These are phyloP conservation scores for Larimichthys polyactis DNA, from an alignment of 2,113 vertebrate genomes.

Conservation along the genomic window DNA sequence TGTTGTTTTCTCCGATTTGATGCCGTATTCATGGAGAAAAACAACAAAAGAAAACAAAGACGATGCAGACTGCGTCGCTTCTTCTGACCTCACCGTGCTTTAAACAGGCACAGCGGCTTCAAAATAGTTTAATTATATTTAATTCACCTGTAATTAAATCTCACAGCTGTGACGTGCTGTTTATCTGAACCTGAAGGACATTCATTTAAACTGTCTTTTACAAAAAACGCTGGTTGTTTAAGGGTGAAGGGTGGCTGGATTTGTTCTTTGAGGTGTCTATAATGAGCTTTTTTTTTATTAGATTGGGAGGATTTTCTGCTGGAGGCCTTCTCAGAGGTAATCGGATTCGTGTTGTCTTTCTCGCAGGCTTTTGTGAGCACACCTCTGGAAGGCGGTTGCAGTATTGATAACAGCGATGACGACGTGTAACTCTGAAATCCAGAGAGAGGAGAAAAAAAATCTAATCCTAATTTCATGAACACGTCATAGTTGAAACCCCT, in stretches of 20 bases:
- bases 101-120: background rate
- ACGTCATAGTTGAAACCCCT: background rate
- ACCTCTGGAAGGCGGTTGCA: slow-evolving; percentile 25
- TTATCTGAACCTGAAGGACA: slow-evolving; percentile 1
- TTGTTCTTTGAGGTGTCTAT: slow-evolving; percentile 33
- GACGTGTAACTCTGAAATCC: slow-evolving; percentile 2
- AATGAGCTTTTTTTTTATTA: slow-evolving; percentile 54
- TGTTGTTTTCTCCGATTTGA: slow-evolving; percentile 20
- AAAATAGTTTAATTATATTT: slow-evolving; percentile 25
- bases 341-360: slow-evolving; percentile 59
- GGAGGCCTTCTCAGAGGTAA: slow-evolving; percentile 55
- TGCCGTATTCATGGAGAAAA: background rate
- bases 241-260: background rate
- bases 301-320: slow-evolving; percentile 55
- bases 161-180: slow-evolving; percentile 28
- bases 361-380: slow-evolving; percentile 38
- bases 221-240: slow-evolving; percentile 8
- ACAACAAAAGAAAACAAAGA: slow-evolving; percentile 9
- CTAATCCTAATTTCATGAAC: slow-evolving; percentile 11
- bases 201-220: slow-evolving; percentile 16
- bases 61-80: background rate
- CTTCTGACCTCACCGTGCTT: slow-evolving; percentile 1
- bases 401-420: slow-evolving; percentile 57
- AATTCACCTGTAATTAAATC: slow-evolving; percentile 36
- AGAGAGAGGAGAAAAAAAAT: background rate